Base-by-base conservation (phyloP, 2,797 vertebrate species). In the Heterohyrax brucei region DNA sequence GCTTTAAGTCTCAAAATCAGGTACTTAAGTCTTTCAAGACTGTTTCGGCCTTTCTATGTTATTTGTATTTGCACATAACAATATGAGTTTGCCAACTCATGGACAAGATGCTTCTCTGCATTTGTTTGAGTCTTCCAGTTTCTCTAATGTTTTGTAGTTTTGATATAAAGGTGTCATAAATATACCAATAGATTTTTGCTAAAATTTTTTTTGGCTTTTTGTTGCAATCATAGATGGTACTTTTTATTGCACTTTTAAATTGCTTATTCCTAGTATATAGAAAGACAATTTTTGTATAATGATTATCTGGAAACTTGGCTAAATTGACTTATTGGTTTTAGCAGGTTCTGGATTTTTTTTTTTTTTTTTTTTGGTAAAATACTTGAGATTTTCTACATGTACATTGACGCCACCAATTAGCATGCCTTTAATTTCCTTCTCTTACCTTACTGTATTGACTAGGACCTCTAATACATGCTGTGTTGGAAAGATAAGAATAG, bases 351-450 rank as follows among this genome's bases (percentile, higher is more conserved):
- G 30, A 85, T 13, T 7, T 21, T 48, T 91, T 76, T 50, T 44
- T 70, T 39, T 88, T 13, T 7, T 21, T 48, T 91, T 76, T 50
- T 44, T 70, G 44, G 19, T 81, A 46, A 61, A 66, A 21, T 44
- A n/a, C 19, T 87, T 88, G 61, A n/a, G 10, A 72, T 91, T 94
- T 96, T 89, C 68, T 72, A 80, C 19, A 66, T 46, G 73, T 4
- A 50, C 28, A 84, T 80, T 87, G n/a, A 85, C 87, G 5, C n/a
- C 73, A n/a, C 72, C 24, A 24, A 48, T 87, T 44, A 83, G 26
- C 28, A 5, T 72, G n/a, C 24, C 4, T 75, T 88, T 72, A 56
- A 48, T 30, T 70, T 83, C 70, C 30, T 90, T 77, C 44, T 91
- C 66, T 53, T 53, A 13, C 50, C 50, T 53, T 53, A 53, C 6